Base-by-base conservation (phyloP, 2,797 vertebrate species). In the Anguilla obscura region DNA sequence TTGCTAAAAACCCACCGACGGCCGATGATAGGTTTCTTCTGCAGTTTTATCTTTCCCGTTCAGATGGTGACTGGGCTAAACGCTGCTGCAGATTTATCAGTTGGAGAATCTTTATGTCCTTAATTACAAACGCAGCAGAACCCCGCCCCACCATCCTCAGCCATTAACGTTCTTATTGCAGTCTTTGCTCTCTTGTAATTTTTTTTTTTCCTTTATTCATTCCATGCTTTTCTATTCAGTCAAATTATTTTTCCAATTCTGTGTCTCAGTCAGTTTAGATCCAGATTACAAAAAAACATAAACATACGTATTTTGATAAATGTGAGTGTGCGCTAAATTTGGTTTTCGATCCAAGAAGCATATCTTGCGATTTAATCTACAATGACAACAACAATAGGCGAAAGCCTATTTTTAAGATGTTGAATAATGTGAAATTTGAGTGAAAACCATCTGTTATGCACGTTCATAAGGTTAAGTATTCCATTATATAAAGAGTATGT, bases 71-170 rank as follows among this genome's bases (percentile, higher is more conserved):
- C 79, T n/a, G 79, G 45, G 3, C 18, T 50, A 50, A 50, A 82
- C 79, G 79, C 45, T 50, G 79, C 45, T 50, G 45, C 79, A 82
- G 21, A 21, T 82, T 82, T 82, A 82, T 82, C 79, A 82, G 79
- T 48, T 50, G 79, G 45, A 82, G 79, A 82, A 82, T 82, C 79
- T 82, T 50, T 48, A n/a, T 82, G 45, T 50, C 6, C 45, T 50
- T 50, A 82, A 50, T 50, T 82, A 6, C 45, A 82, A 82, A 50
- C 40, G 24, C 79, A 82, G 79, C 40, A 48, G 24, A 82, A 82
- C 21, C 79, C 24, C 45, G 36, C 79, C 79, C 33, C 45, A 12
- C 45, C 40, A 24, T 80, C 76, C 45, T 50, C 79, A n/a, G 6
- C 45, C 21, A 24, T 48, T 45, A 9, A n/a, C 4, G 33, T 2